Conservation (phyloP, 2,113 vertebrate species). For the Calidris pygmaea region DNA sequence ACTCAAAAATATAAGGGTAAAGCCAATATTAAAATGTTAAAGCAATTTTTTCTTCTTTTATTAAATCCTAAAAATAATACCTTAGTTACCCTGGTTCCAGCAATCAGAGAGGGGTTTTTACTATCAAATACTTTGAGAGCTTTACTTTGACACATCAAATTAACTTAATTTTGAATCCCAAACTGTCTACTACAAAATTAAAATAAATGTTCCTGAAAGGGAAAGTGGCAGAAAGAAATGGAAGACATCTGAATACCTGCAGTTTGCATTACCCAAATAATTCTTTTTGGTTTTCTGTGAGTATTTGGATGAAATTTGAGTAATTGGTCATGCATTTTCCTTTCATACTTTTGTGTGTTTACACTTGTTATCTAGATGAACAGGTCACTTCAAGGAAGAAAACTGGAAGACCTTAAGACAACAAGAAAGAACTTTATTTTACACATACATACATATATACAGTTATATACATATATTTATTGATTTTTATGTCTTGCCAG, state of each 20-base stretch:
- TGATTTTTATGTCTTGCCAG: background rate
- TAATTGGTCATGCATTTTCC: background rate
- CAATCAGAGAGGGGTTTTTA: background rate
- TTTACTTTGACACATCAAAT: background rate
- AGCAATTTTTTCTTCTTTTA: background rate
- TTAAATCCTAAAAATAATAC: background rate
- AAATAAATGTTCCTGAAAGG: slow-evolving; percentile 13
- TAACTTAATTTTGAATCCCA: background rate
- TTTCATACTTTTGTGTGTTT: background rate
- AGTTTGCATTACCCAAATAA: slow-evolving; percentile 22
- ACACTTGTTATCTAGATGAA: background rate
- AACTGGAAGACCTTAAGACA: background rate
- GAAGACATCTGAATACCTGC: background rate
- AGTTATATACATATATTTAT: background rate
- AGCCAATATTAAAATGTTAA: background rate
- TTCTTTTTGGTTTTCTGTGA: background rate
- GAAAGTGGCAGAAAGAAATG: background rate
- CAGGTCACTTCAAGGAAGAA: background rate
- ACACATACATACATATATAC: background rate
- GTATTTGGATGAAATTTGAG: slow-evolving; percentile 43
- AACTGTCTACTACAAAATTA: background rate
- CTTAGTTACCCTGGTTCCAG: background rate
- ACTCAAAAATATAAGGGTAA: background rate
- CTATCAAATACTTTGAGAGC: background rate
- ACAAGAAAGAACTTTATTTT: slow-evolving; percentile 23